Base-by-base conservation (phyloP, 2,888 invertebrate species). In the Polydesmus complanatus region DNA sequence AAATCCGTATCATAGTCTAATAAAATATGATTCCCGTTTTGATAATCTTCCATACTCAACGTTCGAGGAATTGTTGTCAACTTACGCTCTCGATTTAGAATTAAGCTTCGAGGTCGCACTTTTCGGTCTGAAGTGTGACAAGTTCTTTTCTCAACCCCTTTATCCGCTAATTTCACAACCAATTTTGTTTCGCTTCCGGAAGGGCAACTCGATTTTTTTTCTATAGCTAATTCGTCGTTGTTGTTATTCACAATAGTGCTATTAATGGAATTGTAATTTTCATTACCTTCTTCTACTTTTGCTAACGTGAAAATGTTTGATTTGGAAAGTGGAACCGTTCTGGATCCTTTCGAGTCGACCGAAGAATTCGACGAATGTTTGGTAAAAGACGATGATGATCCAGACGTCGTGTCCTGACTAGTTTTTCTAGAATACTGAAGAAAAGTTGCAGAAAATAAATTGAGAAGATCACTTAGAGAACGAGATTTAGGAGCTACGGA, bases 391-490 rank as follows among this genome's bases (percentile, higher is more conserved):
- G 59, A 54, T 1, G 59, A 54, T 5, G 53, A 53, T 2, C 54
- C 27, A 1, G 53, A 54, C 1, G 59, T 59, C 19, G 54, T 27
- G 23, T 59, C 59, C n/a, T 53, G 53, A 3, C 65, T 63, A 8
- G 65, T 59, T 56, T 65, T 67, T 57, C 64, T 57, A 5, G 81
- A 80, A 65, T 37, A 37, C 14, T 83, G 81, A 68, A 87, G 85
- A 59, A 83, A 79, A 11, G 67, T 65, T 65, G 86, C 86, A 58
- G 69, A 66, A 25, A 69, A 62, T 5, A 69, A 62, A n/a, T 68
- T 67, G 23, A 86, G 80, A 63, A 90, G 88, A 71, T 89, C 88
- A 61, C 86, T 86, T 67, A 91, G 78, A 71, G 89, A 89, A 71
- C 86, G 83, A 2, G 89, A 90, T 71, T 90, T 90, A 61, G 51